phyloP scores from a whole-genome alignment of 2,113 vertebrate species.

The Perca fluviatilis region DNA sequence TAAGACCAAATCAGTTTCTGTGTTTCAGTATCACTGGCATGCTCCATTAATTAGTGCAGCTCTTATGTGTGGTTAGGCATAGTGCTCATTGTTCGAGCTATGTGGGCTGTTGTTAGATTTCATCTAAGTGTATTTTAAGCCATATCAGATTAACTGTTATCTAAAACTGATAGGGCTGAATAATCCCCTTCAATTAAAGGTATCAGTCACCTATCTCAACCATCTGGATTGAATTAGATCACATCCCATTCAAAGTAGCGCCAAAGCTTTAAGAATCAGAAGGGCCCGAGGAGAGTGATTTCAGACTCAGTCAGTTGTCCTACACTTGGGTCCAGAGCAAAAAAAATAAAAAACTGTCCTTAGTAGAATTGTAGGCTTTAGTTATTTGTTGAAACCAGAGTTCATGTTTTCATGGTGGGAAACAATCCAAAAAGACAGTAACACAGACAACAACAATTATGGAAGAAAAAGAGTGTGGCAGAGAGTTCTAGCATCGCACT shows the following conservation, averaged over 20 bases:
- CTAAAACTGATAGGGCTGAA: background rate
- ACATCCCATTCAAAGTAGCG: background rate
- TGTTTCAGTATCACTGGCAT: background rate
- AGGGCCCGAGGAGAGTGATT: background rate
- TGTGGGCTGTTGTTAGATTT: background rate
- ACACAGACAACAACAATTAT: background rate
- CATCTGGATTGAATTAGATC: background rate
- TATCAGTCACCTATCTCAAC: background rate
- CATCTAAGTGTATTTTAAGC: conserved; percentile 37
- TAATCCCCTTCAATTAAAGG: conserved; percentile 40
- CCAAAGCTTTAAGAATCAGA: background rate
- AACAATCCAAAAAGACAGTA: background rate
- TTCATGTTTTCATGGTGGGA: background rate
- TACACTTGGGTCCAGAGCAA: background rate
- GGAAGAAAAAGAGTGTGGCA: background rate
- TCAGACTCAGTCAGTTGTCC: background rate
- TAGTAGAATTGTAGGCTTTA: background rate
- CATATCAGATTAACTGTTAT: conserved; percentile 18
- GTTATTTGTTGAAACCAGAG: no score
- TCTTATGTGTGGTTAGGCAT: background rate
- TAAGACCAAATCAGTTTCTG: background rate
- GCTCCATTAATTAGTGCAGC: background rate
- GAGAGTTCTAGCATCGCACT: background rate
- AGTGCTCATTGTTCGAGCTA: conserved; percentile 22
- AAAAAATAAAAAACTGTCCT: background rate